phyloP scores from a whole-genome alignment of 1,140 invertebrate genomes.

The Pectinophora gossypiella region DNA sequence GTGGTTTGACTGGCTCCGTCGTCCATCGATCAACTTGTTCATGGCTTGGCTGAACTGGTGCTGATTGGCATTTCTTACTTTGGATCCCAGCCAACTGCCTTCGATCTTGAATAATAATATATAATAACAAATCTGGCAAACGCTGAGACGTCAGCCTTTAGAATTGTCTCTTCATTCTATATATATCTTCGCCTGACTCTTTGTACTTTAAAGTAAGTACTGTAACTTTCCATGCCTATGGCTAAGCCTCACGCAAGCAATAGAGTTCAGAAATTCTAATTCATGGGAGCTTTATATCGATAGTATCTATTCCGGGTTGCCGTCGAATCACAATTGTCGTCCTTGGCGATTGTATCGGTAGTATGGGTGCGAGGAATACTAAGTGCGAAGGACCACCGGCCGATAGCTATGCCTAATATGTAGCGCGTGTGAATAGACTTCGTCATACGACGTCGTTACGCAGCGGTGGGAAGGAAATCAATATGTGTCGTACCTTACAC shows the following conservation, averaged over 20 bases:
- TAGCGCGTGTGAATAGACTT: no score
- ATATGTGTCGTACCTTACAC: neutral
- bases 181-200: no score
- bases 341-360: slow-evolving; percentile 60
- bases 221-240: slow-evolving; percentile 2
- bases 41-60: neutral
- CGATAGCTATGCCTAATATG: slow-evolving; percentile 8
- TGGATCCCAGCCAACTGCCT: neutral
- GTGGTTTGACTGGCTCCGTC: neutral
- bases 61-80: neutral
- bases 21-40: neutral
- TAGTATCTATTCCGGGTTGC: slow-evolving; percentile 55
- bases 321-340: slow-evolving; percentile 58
- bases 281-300: slow-evolving; percentile 42
- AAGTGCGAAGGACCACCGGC: slow-evolving; percentile 55
- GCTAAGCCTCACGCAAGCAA: neutral
- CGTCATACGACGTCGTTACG: no score
- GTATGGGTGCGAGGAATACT: slow-evolving; percentile 50
- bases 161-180: neutral
- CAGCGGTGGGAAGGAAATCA: neutral
- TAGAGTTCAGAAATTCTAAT: slow-evolving; percentile 42
- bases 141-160: neutral
- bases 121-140: neutral
- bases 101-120: neutral
- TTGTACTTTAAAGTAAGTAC: no score